Percentiles rank a stretch among this genome's conserved stretches.
phyloP scores from a whole-genome alignment of 2,113 vertebrate species.

The Cottus gobio region DNA sequence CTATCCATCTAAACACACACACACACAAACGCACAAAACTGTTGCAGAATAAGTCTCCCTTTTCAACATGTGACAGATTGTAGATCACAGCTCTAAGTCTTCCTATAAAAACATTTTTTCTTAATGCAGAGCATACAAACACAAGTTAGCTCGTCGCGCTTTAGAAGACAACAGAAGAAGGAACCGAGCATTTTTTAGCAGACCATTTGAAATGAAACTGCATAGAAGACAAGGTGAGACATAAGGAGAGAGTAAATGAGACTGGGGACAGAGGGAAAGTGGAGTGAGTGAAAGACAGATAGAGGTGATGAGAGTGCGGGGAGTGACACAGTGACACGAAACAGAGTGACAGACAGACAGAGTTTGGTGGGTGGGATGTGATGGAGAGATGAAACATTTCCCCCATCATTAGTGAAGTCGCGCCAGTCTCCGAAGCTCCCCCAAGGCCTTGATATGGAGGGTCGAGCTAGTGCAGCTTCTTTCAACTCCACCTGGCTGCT shows the following conservation, averaged over 20 bases:
- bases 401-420: slow-evolving; percentile 67
- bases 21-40: not conserved
- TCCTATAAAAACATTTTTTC: not conserved
- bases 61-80: slow-evolving; percentile 14
- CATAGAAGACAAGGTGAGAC: not conserved
- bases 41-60: slow-evolving; percentile 29
- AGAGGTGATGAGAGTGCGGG: not conserved
- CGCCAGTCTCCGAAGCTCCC: slow-evolving; percentile 45
- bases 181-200: slow-evolving; percentile 32
- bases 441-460: slow-evolving; percentile 39
- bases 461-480: slow-evolving; percentile 38
- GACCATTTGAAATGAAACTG: slow-evolving; percentile 17
- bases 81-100: slow-evolving; percentile 15
- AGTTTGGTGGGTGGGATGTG: slow-evolving; percentile 42
- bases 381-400: slow-evolving; percentile 69
- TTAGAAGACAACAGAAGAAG: slow-evolving; percentile 20
- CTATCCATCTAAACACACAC: not conserved
- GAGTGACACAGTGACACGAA: slow-evolving; percentile 15
- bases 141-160: not conserved
- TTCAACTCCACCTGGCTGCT: slow-evolving; percentile 67
- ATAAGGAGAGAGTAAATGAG: not conserved
- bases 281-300: slow-evolving; percentile 3
- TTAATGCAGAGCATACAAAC: slow-evolving; percentile 12
- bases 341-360: not conserved
- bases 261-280: not conserved